Evolutionary conservation across 2,888 invertebrate genomes (phyloP), one percentile per base, ranked within the genome.

Genomic region (Nephrotoma appendiculata): DNA sequence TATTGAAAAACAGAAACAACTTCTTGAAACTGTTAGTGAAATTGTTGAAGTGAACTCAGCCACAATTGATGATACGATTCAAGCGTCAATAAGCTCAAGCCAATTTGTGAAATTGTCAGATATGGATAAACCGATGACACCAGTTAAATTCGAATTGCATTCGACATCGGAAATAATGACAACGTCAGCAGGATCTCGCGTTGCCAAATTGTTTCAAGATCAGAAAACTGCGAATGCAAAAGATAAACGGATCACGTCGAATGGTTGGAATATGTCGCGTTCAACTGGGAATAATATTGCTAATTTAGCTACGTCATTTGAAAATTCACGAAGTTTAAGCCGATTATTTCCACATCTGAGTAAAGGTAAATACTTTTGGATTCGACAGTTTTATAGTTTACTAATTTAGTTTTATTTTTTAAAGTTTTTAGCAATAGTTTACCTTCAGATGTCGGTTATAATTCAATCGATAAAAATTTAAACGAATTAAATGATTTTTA

Each of bases 101-200:
- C 91, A 90, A 88, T 95, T 96, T 90, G 96, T 97, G 0, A 95
- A 95, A 89, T 92, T 97, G 6, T 96, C 96, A 0, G 96, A 97
- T 90, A 92, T 97, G 90, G 96, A 96, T 90, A 95, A 95, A 89
- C 93, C 94, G 5, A 92, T 93, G 6, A 91, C 92, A 52, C 41
- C 41, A 9, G 71, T 71, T 71, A 93, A 93, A 87, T 91, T 93
- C 85, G 93, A 93, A 42, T 89, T 93, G 0, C 90, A 91, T 87
- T 90, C 91, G 0, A 90, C 92, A 9, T 91, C 91, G 87, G 89
- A 90, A 5, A 89, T 89, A 87, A 90, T 90, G 90, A 91, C 91
- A 87, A 91, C 91, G 86, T 92, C 91, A 85, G 91, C 90, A 3
- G 91, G 91, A 42, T 91, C 90, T 90, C 90, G 88, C 89, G 90